Evolutionary conservation across 2,888 invertebrate species (phyloP).

Genomic region (Oscheius sp.): DNA sequence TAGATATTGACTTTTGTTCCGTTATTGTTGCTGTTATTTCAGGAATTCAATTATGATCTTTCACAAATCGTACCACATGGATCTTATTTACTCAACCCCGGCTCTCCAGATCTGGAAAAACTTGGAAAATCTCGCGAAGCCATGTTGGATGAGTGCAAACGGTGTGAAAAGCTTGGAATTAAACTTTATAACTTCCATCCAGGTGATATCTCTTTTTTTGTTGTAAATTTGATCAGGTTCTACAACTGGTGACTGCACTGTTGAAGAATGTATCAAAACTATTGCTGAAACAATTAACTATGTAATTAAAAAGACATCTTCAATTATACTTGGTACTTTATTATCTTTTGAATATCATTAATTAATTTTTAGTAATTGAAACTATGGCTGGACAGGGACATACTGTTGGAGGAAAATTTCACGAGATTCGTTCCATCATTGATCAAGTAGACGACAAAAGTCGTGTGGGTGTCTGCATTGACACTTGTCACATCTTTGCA

Average conservation of each 20-base stretch:
- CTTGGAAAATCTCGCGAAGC: constrained; percentile 71
- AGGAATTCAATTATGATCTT: constrained; percentile 67
- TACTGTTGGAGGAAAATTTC: constrained; percentile 75
- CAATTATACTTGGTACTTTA: constrained; percentile 53
- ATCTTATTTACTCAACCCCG: constrained; percentile 76
- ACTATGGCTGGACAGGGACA: constrained; percentile 75
- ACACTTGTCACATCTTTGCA: constrained; percentile 72
- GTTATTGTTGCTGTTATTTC: neutral
- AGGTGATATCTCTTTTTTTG: constrained; percentile 63
- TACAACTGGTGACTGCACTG: constrained; percentile 71
- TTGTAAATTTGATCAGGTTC: constrained; percentile 67
- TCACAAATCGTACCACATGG: constrained; percentile 74
- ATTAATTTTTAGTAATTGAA: constrained; percentile 74
- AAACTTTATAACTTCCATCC: constrained; percentile 76
- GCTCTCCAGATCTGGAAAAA: constrained; percentile 74
- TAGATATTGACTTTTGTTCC: neutral
- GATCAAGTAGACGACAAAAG: constrained; percentile 73
- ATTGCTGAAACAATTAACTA: constrained; percentile 74
- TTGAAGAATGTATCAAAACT: constrained; percentile 72
- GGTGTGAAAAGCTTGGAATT: constrained; percentile 76
- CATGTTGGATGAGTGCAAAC: constrained; percentile 75
- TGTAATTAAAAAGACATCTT: constrained; percentile 66
- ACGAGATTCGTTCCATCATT: constrained; percentile 74
- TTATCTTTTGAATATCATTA: neutral
- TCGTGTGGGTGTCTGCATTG: constrained; percentile 75